Conservation (phyloP, 1,140 invertebrate genomes). For the Pantala flavescens region DNA sequence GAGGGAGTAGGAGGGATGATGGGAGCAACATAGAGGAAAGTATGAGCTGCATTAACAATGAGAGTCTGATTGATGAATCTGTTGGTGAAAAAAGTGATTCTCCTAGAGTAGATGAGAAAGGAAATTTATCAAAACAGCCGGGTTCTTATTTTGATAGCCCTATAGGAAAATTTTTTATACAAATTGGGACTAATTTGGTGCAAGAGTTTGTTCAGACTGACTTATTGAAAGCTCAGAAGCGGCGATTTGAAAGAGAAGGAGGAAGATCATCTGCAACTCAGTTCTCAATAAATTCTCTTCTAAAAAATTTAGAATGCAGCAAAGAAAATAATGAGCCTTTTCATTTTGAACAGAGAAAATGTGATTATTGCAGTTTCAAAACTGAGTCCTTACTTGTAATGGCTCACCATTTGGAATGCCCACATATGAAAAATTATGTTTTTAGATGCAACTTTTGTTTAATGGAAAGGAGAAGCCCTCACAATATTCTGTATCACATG, state of each 20-base stretch:
- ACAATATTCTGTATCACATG: slow-evolving; percentile 86
- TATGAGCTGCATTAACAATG: not conserved
- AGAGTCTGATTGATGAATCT: slow-evolving; percentile 12
- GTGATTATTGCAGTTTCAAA: slow-evolving; percentile 85
- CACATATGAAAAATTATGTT: slow-evolving; percentile 78
- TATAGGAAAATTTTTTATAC: slow-evolving; percentile 83
- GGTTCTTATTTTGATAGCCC: slow-evolving; percentile 70
- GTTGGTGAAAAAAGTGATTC: slow-evolving; percentile 18
- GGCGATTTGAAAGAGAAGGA: slow-evolving; percentile 56
- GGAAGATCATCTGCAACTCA: slow-evolving; percentile 56
- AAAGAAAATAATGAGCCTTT: slow-evolving; percentile 83
- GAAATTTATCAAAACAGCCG: slow-evolving; percentile 11
- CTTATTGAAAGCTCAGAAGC: slow-evolving; percentile 73
- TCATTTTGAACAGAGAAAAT: slow-evolving; percentile 67
- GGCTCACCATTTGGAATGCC: slow-evolving; percentile 82
- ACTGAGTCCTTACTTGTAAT: slow-evolving; percentile 79
- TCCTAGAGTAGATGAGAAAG: not conserved
- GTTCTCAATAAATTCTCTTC: slow-evolving; percentile 63
- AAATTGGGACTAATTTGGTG: slow-evolving; percentile 81
- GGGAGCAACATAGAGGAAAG: slow-evolving; percentile 14
- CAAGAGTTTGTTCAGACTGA: slow-evolving; percentile 89
- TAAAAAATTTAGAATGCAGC: slow-evolving; percentile 74
- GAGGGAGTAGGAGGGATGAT: not conserved
- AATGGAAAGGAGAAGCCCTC: slow-evolving; percentile 69
- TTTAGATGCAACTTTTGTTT: slow-evolving; percentile 78